Evolutionary conservation across 2,797 vertebrate species (phyloP).

Genomic region (Poeciliopsis turneri): DNA sequence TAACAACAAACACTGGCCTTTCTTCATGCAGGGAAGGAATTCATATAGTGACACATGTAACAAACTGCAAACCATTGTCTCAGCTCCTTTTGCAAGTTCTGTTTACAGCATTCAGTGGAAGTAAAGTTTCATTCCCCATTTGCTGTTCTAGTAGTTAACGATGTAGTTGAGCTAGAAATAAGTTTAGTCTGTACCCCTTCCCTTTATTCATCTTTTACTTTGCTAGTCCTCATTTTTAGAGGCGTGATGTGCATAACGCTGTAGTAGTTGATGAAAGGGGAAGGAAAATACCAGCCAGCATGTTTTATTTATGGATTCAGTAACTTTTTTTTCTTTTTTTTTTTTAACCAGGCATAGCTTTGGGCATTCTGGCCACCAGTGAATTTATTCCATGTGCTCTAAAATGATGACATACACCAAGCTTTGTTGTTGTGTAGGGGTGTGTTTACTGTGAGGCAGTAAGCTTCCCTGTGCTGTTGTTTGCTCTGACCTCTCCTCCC

Average conservation of each 20-base stretch:
- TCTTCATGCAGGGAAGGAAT: conserved; percentile 20
- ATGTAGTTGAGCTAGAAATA: conserved; percentile 66
- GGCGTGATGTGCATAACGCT: conserved; percentile 64
- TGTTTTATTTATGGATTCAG: conserved; percentile 82
- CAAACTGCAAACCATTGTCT: conserved; percentile 50
- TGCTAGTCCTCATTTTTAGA: conserved; percentile 66
- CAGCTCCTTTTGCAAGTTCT: conserved; percentile 45
- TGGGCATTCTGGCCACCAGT: conserved; percentile 77
- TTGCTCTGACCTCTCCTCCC: conserved; percentile 82
- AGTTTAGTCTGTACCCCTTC: conserved; percentile 41
- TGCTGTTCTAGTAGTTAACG: conserved; percentile 68
- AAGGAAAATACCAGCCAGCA: conserved; percentile 76
- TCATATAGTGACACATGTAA: conserved; percentile 41
- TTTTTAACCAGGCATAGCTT: conserved; percentile 64
- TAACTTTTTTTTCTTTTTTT: conserved; percentile 1
- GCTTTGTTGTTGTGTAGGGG: conserved; percentile 66
- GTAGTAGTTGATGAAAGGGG: conserved; percentile 70
- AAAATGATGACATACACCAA: conserved; percentile 80
- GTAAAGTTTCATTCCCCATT: conserved; percentile 45
- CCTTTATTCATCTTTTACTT: conserved; percentile 67
- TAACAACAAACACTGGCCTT: conserved; percentile 36
- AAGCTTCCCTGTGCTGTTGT: conserved; percentile 77
- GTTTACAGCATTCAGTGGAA: conserved; percentile 49
- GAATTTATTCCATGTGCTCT: conserved; percentile 77
- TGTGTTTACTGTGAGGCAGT: conserved; percentile 65